Evolutionary conservation across 2,888 invertebrate species (phyloP).

Genomic region (Lottia scabra): DNA sequence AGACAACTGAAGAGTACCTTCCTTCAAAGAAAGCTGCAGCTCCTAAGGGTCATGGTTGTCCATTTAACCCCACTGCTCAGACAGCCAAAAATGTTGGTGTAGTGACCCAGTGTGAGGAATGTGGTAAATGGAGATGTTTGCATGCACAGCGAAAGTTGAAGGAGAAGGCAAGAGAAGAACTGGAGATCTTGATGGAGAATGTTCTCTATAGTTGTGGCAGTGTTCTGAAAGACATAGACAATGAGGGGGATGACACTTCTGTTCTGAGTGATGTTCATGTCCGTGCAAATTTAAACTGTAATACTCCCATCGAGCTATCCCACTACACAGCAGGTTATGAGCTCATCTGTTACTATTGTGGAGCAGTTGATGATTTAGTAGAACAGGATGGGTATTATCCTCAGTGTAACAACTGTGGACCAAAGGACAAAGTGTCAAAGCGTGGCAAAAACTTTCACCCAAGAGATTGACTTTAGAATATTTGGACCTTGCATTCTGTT

Average conservation of each 20-base stretch:
- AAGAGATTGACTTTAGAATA: no score
- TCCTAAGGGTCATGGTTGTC: not conserved
- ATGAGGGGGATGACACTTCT: not conserved
- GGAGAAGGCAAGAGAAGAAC: not conserved
- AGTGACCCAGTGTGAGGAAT: not conserved
- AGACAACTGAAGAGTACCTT: not conserved
- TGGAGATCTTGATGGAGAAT: not conserved
- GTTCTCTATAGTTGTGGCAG: not conserved
- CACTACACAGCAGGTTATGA: not conserved
- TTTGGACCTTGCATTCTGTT: not conserved
- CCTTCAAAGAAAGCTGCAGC: not conserved
- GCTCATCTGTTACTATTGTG: not conserved
- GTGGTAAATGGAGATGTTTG: not conserved
- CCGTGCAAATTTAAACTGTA: not conserved
- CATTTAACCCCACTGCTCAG: not conserved
- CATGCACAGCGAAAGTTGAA: not conserved
- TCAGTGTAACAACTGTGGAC: not conserved
- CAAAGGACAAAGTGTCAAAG: not conserved
- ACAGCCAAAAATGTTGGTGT: not conserved
- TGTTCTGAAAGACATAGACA: not conserved
- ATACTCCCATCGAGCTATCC: not conserved
- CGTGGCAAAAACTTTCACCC: not conserved
- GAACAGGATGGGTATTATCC: not conserved
- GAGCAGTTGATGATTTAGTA: not conserved
- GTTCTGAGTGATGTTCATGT: not conserved